Conservation (phyloP, 2,113 vertebrate genomes). For the Coreoperca whiteheadi region DNA sequence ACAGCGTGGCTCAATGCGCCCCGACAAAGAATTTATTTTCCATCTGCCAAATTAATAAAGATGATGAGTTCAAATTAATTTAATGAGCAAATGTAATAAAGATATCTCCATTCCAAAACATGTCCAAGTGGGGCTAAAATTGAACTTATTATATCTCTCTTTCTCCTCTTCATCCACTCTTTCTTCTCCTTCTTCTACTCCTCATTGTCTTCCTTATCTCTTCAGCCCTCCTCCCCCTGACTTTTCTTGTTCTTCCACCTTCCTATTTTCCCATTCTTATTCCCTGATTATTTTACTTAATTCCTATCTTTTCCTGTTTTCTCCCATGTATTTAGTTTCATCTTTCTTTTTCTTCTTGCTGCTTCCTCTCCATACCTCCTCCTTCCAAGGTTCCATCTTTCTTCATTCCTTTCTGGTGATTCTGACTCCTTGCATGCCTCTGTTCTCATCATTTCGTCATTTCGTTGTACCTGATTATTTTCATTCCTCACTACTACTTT, state of each 20-base stretch:
- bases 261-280: neutral
- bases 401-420: neutral
- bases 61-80: slow-evolving; percentile 34
- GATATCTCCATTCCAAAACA: slow-evolving; percentile 37
- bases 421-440: neutral
- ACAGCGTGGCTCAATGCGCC: slow-evolving; percentile 30
- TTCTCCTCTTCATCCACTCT: neutral
- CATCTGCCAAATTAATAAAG: slow-evolving; percentile 38
- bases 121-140: neutral
- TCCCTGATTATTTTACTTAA: neutral
- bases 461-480: neutral
- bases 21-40: slow-evolving; percentile 49
- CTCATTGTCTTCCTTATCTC: neutral
- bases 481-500: neutral
- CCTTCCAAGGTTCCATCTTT: neutral
- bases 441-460: neutral
- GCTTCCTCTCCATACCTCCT: neutral
- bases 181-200: neutral
- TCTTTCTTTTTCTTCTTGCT: neutral
- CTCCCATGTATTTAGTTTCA: neutral
- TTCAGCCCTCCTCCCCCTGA: neutral
- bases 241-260: neutral
- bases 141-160: neutral
- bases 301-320: neutral
- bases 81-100: slow-evolving; percentile 35